Conservation (phyloP, 2,888 invertebrate genomes). For the Lasioglossum calceatum region DNA sequence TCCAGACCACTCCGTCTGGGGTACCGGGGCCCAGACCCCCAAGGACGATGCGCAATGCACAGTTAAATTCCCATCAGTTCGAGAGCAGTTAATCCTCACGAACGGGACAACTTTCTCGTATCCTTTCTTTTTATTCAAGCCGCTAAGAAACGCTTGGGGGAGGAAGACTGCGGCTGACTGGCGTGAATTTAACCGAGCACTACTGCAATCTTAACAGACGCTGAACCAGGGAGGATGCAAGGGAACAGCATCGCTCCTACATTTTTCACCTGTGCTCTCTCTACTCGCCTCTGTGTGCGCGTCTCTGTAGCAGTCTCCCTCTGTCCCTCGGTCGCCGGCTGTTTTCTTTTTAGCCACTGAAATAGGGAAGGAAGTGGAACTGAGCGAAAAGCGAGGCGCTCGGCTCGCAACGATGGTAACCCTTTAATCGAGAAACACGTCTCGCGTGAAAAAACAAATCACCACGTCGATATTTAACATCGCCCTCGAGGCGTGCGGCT, state of each 20-base stretch:
- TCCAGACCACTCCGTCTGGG: too few relatives aligned
- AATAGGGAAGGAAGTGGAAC: constrained; percentile 5
- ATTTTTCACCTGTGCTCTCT: neutral
- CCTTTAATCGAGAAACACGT: constrained; percentile 16
- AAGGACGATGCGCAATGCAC: too few relatives aligned
- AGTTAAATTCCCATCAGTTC: neutral
- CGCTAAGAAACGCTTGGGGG: neutral
- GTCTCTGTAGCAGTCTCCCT: neutral
- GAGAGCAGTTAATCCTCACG: neutral
- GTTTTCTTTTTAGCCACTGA: constrained; percentile 1
- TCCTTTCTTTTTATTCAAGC: neutral
- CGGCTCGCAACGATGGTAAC: neutral
- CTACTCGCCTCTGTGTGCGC: neutral
- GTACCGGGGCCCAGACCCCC: too few relatives aligned
- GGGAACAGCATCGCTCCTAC: neutral
- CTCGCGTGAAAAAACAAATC: constrained; percentile 31
- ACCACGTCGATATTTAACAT: constrained; percentile 47
- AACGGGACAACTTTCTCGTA: neutral
- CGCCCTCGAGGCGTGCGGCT: constrained; percentile 43
- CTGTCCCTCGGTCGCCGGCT: neutral
- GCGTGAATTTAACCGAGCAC: neutral
- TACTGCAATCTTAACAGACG: neutral
- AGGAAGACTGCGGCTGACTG: neutral
- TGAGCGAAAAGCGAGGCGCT: neutral
- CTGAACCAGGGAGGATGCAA: neutral